phyloP scores from a whole-genome alignment of 1,140 invertebrate genomes.

The Diorhabda elongata region DNA sequence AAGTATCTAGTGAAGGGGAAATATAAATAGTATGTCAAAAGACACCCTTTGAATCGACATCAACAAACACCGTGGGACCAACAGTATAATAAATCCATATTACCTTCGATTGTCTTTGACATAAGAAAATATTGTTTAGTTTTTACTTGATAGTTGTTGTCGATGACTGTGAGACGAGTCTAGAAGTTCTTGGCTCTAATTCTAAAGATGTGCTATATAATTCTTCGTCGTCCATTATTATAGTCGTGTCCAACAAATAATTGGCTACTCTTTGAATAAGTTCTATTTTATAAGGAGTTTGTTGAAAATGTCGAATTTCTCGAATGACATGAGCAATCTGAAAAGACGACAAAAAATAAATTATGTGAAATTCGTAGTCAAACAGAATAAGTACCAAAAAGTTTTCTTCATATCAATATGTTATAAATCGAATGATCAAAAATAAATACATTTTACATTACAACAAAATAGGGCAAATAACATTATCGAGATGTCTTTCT shows the following conservation, averaged over 20 bases:
- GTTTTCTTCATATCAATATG: too few relatives aligned
- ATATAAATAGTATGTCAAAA: too few relatives aligned
- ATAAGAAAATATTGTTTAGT: not conserved
- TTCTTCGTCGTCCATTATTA: conserved; percentile 77
- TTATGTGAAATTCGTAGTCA: too few relatives aligned
- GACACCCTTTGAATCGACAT: too few relatives aligned
- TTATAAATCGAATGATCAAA: too few relatives aligned
- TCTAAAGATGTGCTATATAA: conserved; percentile 78
- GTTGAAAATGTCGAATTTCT: conserved; percentile 88
- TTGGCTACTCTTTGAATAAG: conserved; percentile 74
- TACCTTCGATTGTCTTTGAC: not conserved
- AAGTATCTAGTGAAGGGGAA: too few relatives aligned
- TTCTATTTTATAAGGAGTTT: conserved; percentile 89
- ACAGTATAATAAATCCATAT: too few relatives aligned
- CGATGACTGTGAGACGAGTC: conserved; percentile 38
- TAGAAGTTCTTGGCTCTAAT: conserved; percentile 74
- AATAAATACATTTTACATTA: too few relatives aligned
- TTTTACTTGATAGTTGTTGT: conserved; percentile 12
- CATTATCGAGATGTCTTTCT: too few relatives aligned
- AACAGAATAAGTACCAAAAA: too few relatives aligned
- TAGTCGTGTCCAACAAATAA: conserved; percentile 75
- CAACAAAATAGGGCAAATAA: too few relatives aligned
- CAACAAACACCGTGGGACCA: too few relatives aligned
- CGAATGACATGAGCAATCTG: conserved; percentile 91
- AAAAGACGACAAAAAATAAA: conserved; percentile 39